phyloP scores from a whole-genome alignment of 2,888 invertebrate genomes.

The Liodrosophila aerea region DNA sequence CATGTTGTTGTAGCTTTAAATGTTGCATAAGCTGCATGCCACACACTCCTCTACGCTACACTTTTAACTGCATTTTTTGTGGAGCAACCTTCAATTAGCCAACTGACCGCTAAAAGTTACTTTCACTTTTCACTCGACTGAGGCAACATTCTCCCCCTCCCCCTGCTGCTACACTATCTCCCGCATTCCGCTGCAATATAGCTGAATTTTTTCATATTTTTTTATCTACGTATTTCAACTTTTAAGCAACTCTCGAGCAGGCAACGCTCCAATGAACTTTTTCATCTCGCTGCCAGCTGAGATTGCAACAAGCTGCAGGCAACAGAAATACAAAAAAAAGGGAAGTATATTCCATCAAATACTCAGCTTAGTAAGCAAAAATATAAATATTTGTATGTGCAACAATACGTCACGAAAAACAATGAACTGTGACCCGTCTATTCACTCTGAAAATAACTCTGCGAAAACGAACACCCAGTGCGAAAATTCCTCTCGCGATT shows the following conservation, averaged over 20 bases:
- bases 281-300: constrained; percentile 38
- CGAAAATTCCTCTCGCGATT: constrained; percentile 29
- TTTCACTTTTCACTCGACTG: constrained; percentile 45
- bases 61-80: constrained; percentile 25
- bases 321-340: too few species aligned
- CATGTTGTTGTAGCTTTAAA: constrained; percentile 42
- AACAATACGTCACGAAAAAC: constrained; percentile 54
- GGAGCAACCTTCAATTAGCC: constrained; percentile 63
- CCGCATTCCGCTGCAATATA: constrained; percentile 11
- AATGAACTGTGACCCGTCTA: constrained; percentile 44
- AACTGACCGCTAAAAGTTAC: constrained; percentile 68
- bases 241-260: constrained; percentile 15
- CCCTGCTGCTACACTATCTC: not conserved
- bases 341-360: constrained; percentile 29
- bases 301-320: constrained; percentile 36
- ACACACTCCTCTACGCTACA: constrained; percentile 10
- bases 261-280: constrained; percentile 30
- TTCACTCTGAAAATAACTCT: not conserved
- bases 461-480: constrained; percentile 6
- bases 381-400: constrained; percentile 62
- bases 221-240: constrained; percentile 25
- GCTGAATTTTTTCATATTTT: too few species aligned
- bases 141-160: not conserved
- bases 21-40: constrained; percentile 22
- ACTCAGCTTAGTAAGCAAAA: constrained; percentile 51